Evolutionary conservation across 2,888 invertebrate genomes (phyloP).

Genomic region (Nomada fabriciana): DNA sequence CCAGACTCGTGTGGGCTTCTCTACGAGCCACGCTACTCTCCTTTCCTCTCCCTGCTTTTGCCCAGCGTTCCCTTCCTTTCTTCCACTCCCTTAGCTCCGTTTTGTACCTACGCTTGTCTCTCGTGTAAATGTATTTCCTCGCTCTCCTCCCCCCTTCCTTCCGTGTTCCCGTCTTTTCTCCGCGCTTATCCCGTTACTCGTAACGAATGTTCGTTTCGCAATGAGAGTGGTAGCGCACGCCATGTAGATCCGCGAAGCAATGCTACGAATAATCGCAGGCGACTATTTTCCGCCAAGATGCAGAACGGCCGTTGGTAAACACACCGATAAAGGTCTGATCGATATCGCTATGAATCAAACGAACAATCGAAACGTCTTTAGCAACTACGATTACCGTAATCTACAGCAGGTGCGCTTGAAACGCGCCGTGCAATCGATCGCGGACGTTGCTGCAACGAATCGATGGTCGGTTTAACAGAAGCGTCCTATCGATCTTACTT

Average conservation of each 20-base stretch:
- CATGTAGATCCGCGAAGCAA: too few relatives aligned
- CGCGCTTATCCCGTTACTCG: not conserved
- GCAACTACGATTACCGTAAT: not conserved
- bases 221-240: too few relatives aligned
- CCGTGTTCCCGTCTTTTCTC: slow-evolving; percentile 8
- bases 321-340: not conserved
- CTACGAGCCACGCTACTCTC: slow-evolving; percentile 74
- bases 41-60: slow-evolving; percentile 41
- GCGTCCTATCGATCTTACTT: too few relatives aligned
- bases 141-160: slow-evolving; percentile 20
- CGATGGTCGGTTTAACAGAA: not conserved
- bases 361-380: not conserved
- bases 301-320: not conserved
- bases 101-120: slow-evolving; percentile 49
- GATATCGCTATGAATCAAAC: too few relatives aligned
- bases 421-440: not conserved
- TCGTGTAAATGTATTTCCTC: slow-evolving; percentile 24
- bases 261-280: too few relatives aligned
- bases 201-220: not conserved
- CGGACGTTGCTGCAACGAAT: not conserved
- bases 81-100: slow-evolving; percentile 55
- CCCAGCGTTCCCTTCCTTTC: slow-evolving; percentile 46
- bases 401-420: not conserved
- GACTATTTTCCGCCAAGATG: too few relatives aligned
- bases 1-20: slow-evolving; percentile 84